A percentile compares a stretch with the other conserved stretches of the same genome.
Conservation (phyloP, 92 coral and sea anemone genomes). For the Palythoa grandis region DNA sequence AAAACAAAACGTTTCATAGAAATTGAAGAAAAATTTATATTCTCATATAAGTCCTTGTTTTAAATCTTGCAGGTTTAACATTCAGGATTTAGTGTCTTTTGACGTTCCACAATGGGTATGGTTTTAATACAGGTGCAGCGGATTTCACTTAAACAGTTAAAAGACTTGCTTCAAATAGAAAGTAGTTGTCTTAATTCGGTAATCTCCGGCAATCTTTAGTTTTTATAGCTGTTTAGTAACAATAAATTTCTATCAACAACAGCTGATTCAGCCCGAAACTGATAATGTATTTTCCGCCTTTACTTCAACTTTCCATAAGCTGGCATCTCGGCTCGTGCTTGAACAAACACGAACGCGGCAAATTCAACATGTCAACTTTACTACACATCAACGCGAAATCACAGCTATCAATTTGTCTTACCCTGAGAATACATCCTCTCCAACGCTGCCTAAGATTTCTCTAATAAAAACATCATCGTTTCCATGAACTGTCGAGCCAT, state of each 20-base stretch:
- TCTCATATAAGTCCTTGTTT: neutral
- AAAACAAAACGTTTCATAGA: neutral
- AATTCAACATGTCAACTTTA: neutral
- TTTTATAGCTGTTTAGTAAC: slow-evolving; percentile 22
- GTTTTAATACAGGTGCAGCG: slow-evolving; percentile 35
- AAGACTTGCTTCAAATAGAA: neutral
- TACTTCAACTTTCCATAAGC: slow-evolving; percentile 6
- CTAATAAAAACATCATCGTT: slow-evolving; percentile 80
- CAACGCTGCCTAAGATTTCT: slow-evolving; percentile 85
- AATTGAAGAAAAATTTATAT: neutral
- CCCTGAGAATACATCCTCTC: slow-evolving; percentile 94
- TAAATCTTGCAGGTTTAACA: neutral
- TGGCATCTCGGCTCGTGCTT: neutral
- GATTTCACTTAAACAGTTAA: slow-evolving; percentile 27
- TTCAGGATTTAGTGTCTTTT: neutral
- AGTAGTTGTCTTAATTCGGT: neutral
- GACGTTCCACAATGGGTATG: too few species aligned
- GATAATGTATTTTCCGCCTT: neutral
- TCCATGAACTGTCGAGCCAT: slow-evolving; percentile 47
- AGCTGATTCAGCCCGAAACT: neutral
- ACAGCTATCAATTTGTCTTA: slow-evolving; percentile 46
- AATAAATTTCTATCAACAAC: neutral
- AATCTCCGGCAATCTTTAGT: slow-evolving; percentile 21
- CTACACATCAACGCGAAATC: neutral
- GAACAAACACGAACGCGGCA: slow-evolving; percentile 12